Conservation (phyloP, 2,888 invertebrate species). For the Acrobasis repandana region DNA sequence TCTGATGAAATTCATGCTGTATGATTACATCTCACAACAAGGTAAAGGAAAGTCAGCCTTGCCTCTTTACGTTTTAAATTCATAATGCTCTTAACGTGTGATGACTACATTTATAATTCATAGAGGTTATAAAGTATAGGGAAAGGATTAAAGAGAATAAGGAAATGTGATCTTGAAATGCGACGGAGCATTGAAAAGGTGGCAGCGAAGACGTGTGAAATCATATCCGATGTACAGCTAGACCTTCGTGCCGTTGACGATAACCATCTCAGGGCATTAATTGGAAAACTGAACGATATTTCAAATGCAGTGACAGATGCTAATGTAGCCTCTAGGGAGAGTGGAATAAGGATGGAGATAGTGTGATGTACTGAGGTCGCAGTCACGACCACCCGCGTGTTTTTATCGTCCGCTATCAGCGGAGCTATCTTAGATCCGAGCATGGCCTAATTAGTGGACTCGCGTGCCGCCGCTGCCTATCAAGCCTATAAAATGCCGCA, state of each 20-base stretch:
- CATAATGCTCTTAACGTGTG: background rate
- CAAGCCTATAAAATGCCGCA: constrained; percentile 43
- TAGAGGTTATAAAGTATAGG: constrained; percentile 2
- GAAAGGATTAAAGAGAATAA: constrained; percentile 8
- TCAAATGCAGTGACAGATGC: constrained; percentile 16
- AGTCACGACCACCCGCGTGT: constrained; percentile 50
- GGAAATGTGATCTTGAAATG: constrained; percentile 22
- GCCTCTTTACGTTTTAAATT: background rate
- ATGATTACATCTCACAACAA: background rate
- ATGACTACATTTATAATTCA: background rate
- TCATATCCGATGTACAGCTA: constrained; percentile 20
- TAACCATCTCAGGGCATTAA: constrained; percentile 29
- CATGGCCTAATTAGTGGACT: constrained; percentile 67
- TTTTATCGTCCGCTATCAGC: constrained; percentile 51
- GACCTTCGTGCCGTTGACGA: constrained; percentile 21
- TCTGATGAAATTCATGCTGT: constrained; percentile 22
- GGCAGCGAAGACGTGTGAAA: constrained; percentile 23
- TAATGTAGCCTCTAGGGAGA: constrained; percentile 24
- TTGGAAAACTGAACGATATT: constrained; percentile 27
- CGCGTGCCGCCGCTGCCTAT: constrained; percentile 43
- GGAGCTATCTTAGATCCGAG: constrained; percentile 53
- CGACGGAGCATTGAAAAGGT: constrained; percentile 19
- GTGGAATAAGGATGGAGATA: constrained; percentile 23
- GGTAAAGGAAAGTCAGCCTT: constrained; percentile 4
- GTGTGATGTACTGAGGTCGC: constrained; percentile 27